These are phyloP conservation scores for Gila robusta DNA, from an alignment of 2,797 vertebrate species.

Conservation along the genomic window DNA sequence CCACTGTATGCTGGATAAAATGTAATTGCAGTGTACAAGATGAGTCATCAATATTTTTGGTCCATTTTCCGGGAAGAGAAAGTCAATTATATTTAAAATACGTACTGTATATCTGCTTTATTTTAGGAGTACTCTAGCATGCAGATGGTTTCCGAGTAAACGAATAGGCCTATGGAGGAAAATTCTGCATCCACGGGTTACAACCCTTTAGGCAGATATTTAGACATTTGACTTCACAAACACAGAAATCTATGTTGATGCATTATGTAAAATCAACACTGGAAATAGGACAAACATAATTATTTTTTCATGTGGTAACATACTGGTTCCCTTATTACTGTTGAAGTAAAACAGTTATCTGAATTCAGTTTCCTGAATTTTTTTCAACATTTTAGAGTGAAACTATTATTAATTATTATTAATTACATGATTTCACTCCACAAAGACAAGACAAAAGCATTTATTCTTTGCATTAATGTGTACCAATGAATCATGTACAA, in stretches of 20 bases:
- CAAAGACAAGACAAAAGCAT: background rate
- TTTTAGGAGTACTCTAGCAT: background rate
- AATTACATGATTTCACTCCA: background rate
- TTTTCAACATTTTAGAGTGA: too few species aligned
- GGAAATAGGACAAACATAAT: background rate
- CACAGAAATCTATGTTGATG: background rate
- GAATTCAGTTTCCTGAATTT: background rate
- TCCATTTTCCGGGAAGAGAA: slow-evolving; percentile 28
- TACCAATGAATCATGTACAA: background rate
- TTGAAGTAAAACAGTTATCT: background rate
- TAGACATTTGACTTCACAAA: background rate
- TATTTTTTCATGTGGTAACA: background rate
- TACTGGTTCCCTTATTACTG: background rate
- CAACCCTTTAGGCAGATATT: background rate
- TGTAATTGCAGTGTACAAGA: slow-evolving; percentile 24
- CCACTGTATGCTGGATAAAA: background rate
- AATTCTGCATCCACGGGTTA: background rate
- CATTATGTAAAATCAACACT: background rate
- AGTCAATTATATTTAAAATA: slow-evolving; percentile 61
- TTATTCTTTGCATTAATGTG: background rate
- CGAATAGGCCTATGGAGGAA: background rate
- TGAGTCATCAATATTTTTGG: slow-evolving; percentile 36
- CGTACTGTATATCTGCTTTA: background rate
- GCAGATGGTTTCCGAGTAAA: background rate
- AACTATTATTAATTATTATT: too few species aligned